phyloP scores from a whole-genome alignment of 2,888 invertebrate genomes.

The Chorisops tibialis region DNA sequence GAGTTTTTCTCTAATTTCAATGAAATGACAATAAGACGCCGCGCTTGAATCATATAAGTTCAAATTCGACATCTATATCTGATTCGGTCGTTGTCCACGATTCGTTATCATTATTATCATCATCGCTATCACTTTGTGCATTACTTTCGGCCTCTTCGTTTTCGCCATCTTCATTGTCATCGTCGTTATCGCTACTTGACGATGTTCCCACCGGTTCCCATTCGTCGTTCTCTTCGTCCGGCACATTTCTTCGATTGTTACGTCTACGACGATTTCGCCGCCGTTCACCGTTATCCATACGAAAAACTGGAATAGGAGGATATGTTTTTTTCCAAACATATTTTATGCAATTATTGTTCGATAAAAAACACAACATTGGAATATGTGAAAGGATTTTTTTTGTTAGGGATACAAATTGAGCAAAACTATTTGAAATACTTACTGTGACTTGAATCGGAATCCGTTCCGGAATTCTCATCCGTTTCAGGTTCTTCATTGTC shows the following conservation, averaged over 20 bases:
- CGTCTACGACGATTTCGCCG: slow-evolving; percentile 27
- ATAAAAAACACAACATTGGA: not conserved
- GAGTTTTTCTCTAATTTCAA: not conserved
- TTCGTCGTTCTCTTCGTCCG: slow-evolving; percentile 37
- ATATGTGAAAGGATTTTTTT: too few relatives aligned
- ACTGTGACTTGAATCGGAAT: slow-evolving; percentile 47
- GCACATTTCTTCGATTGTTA: slow-evolving; percentile 34
- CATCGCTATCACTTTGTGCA: slow-evolving; percentile 30
- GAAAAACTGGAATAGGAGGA: slow-evolving; percentile 40
- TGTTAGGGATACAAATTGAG: not conserved
- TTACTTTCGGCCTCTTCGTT: slow-evolving; percentile 29
- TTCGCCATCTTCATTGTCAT: slow-evolving; percentile 34
- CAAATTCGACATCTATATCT: slow-evolving; percentile 18
- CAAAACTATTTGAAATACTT: slow-evolving; percentile 27
- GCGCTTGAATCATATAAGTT: slow-evolving; percentile 13
- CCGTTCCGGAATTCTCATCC: slow-evolving; percentile 56
- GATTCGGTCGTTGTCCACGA: slow-evolving; percentile 33
- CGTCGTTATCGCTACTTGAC: slow-evolving; percentile 32
- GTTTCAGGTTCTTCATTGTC: slow-evolving; percentile 65
- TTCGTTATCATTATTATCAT: slow-evolving; percentile 23
- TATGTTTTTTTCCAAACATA: slow-evolving; percentile 17
- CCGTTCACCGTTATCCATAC: slow-evolving; percentile 37
- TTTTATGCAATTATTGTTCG: not conserved
- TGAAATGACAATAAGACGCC: too few relatives aligned
- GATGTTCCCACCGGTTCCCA: slow-evolving; percentile 35